phyloP scores from a whole-genome alignment of 2,113 vertebrate species.

The Gopherus evgoodei region DNA sequence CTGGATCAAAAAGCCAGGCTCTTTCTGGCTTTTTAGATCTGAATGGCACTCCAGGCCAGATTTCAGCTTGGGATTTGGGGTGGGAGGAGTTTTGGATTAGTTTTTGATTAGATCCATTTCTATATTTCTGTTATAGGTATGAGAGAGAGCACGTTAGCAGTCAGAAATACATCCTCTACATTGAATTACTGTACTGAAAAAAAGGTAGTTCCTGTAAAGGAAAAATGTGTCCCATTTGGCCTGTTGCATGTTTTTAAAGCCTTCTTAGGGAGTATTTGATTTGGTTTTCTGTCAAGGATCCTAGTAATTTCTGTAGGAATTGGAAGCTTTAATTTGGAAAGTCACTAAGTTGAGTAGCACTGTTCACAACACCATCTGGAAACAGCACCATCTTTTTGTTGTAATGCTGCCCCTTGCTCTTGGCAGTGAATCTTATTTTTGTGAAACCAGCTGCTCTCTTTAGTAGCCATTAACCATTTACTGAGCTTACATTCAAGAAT shows the following conservation, averaged over 20 bases:
- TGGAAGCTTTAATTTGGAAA: neutral
- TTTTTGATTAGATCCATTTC: neutral
- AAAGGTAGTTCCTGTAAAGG: neutral
- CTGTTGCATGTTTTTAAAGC: neutral
- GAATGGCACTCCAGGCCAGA: neutral
- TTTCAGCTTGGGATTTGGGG: neutral
- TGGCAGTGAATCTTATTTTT: neutral
- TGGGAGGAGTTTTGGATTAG: neutral
- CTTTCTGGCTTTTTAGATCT: neutral
- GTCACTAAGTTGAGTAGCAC: neutral
- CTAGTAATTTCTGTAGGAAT: neutral
- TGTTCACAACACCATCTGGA: neutral
- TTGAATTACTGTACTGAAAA: neutral
- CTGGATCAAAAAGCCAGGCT: neutral
- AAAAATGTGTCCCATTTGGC: neutral
- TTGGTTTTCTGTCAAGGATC: accelerated
- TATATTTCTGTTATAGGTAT: neutral
- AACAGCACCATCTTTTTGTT: slow-evolving; percentile 13
- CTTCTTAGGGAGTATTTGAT: neutral
- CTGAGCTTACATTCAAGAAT: slow-evolving; percentile 7
- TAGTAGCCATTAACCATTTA: accelerated
- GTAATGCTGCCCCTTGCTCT: neutral
- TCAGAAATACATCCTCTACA: accelerated
- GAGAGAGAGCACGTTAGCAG: accelerated
- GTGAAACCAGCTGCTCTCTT: neutral